phyloP scores from a whole-genome alignment of 2,888 invertebrate genomes.

The Artemia sp. region DNA sequence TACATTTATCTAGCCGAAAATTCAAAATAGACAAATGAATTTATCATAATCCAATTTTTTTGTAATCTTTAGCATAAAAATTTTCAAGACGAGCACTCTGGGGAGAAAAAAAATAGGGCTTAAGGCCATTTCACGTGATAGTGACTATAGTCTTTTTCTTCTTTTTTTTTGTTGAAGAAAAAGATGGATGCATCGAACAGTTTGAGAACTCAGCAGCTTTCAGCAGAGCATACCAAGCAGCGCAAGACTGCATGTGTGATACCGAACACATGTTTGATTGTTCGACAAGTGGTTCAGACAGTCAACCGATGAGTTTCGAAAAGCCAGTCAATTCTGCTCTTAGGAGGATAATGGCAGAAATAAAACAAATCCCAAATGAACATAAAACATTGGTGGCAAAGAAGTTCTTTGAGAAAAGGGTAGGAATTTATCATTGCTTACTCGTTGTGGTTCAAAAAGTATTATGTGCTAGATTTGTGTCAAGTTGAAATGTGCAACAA shows the following conservation, averaged over 20 bases:
- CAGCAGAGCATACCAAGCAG: constrained; percentile 76
- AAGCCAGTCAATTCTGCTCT: constrained; percentile 36
- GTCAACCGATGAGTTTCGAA: constrained; percentile 28
- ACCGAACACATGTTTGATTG: constrained; percentile 94
- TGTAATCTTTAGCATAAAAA: no score
- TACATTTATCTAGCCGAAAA: no score
- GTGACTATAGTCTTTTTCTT: no score
- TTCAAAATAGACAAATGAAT: no score
- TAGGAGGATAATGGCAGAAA: constrained; percentile 22
- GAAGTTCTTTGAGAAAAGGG: constrained; percentile 47
- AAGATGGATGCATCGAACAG: constrained; percentile 70
- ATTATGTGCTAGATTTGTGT: no score
- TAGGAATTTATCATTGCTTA: constrained; percentile 28
- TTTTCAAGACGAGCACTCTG: no score
- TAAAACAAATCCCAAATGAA: constrained; percentile 25
- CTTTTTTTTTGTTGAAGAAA: constrained; percentile 37
- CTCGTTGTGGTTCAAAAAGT: no score
- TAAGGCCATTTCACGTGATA: no score
- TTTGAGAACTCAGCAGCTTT: constrained; percentile 91
- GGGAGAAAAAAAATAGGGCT: no score
- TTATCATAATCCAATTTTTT: no score
- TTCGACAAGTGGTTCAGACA: constrained; percentile 39
- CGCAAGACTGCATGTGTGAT: constrained; percentile 93
- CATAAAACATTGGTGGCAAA: constrained; percentile 58
- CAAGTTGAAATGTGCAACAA: no score